A percentile compares a stretch with the other conserved stretches of the same genome.
phyloP scores from a whole-genome alignment of 2,888 invertebrate species.

The Lutraria lutraria region DNA sequence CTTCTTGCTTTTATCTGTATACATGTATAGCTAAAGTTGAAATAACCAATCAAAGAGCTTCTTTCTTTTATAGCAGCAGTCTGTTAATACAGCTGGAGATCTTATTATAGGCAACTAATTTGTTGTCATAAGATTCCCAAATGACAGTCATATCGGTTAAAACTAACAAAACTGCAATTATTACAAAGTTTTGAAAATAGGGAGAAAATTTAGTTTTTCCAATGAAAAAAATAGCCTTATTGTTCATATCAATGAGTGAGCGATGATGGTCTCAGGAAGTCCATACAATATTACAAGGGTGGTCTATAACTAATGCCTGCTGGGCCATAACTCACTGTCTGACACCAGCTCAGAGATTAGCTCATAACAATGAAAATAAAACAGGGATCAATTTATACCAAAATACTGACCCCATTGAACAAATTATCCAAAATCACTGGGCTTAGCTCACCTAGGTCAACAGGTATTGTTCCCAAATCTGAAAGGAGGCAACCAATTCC shows the following conservation, averaged over 20 bases:
- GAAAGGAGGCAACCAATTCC: conserved; percentile 31
- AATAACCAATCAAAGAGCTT: neutral
- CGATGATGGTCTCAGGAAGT: conserved; percentile 21
- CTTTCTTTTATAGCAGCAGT: neutral
- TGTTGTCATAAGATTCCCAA: neutral
- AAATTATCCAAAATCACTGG: conserved; percentile 31
- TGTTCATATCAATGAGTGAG: neutral
- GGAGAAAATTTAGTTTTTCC: neutral
- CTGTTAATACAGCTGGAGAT: neutral
- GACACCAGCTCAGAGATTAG: conserved; percentile 32
- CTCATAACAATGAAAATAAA: conserved; percentile 43
- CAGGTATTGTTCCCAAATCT: conserved; percentile 37
- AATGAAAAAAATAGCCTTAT: neutral
- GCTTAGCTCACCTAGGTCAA: conserved; percentile 50
- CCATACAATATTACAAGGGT: conserved; percentile 38
- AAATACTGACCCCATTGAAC: conserved; percentile 39
- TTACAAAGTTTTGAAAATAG: neutral
- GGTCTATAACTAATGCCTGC: conserved; percentile 42
- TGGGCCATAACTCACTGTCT: conserved; percentile 50
- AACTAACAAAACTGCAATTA: neutral
- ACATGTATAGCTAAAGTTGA: neutral
- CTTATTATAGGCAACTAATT: neutral
- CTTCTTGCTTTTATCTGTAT: neutral
- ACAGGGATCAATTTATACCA: conserved; percentile 40
- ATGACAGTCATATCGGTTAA: neutral